phyloP scores from a whole-genome alignment of 1,140 invertebrate genomes.

The Drosophila pseudoananassae region DNA sequence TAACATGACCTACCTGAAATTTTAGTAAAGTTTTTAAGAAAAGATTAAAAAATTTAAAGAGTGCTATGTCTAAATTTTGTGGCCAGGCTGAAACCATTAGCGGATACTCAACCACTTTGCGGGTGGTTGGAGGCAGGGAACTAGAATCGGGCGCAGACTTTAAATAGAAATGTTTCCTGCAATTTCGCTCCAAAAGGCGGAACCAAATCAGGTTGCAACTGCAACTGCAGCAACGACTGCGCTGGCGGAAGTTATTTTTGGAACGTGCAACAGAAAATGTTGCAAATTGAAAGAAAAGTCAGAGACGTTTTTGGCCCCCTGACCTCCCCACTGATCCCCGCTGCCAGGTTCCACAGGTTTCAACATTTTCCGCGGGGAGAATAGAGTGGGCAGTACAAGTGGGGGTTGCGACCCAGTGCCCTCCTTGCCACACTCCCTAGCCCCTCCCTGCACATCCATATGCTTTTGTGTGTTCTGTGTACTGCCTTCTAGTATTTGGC shows the following conservation, averaged over 20 bases:
- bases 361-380: not conserved
- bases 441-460: slow-evolving; percentile 31
- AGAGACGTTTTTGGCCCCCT: slow-evolving; percentile 6
- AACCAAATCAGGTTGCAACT: slow-evolving; percentile 62
- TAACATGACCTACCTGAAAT: too few species aligned
- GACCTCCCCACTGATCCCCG: not conserved
- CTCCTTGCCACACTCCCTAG: slow-evolving; percentile 1
- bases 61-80: not conserved
- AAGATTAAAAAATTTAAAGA: too few species aligned
- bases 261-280: slow-evolving; percentile 76
- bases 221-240: slow-evolving; percentile 13
- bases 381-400: not conserved
- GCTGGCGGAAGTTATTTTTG: slow-evolving; percentile 77
- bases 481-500: slow-evolving; percentile 28
- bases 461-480: slow-evolving; percentile 56
- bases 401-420: slow-evolving; percentile 31
- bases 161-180: slow-evolving; percentile 74
- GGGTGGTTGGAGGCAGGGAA: not conserved
- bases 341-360: not conserved
- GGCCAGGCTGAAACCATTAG: slow-evolving; percentile 35
- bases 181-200: slow-evolving; percentile 61
- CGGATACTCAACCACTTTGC: slow-evolving; percentile 27
- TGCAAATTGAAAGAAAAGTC: slow-evolving; percentile 79
- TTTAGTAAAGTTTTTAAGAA: too few species aligned
- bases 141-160: slow-evolving; percentile 46